Conservation (phyloP, 2,888 invertebrate genomes). For the Ptychoptera contaminata region DNA sequence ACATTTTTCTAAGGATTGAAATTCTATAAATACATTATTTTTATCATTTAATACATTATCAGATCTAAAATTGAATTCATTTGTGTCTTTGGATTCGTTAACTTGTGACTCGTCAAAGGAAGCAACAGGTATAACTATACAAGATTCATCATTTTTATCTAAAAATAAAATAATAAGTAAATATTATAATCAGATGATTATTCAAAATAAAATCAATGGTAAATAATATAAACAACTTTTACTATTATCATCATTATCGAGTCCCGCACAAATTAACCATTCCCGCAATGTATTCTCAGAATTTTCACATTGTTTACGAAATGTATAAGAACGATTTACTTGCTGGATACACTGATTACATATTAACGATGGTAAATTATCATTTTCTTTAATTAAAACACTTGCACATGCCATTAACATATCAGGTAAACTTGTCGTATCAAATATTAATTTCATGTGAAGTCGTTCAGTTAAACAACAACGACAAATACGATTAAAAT, state of each 20-base stretch:
- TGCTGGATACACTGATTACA: slow-evolving; percentile 11
- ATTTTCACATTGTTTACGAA: slow-evolving; percentile 13
- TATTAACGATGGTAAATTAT: slow-evolving; percentile 11
- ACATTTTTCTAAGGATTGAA: no score
- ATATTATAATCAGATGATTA: no score
- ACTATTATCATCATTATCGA: not conserved
- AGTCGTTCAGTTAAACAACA: slow-evolving; percentile 6
- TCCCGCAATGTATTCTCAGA: slow-evolving; percentile 11
- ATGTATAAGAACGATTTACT: slow-evolving; percentile 10
- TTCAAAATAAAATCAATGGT: no score
- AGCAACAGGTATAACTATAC: no score
- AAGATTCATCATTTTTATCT: no score
- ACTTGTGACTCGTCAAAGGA: no score
- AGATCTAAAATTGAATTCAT: no score
- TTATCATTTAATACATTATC: no score
- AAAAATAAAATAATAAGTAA: no score
- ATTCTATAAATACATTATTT: no score
- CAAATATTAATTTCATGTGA: slow-evolving; percentile 4
- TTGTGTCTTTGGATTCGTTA: no score
- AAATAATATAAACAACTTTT: slow-evolving; percentile 2
- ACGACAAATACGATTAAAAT: slow-evolving; percentile 5
- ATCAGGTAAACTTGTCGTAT: not conserved
- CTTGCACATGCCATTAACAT: slow-evolving; percentile 1
- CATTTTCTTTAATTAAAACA: slow-evolving; percentile 3
- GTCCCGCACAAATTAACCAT: slow-evolving; percentile 3